Percentiles rank a stretch among this genome's conserved stretches.
Conservation (phyloP, 2,888 invertebrate species). For the Machimus rusticus region DNA sequence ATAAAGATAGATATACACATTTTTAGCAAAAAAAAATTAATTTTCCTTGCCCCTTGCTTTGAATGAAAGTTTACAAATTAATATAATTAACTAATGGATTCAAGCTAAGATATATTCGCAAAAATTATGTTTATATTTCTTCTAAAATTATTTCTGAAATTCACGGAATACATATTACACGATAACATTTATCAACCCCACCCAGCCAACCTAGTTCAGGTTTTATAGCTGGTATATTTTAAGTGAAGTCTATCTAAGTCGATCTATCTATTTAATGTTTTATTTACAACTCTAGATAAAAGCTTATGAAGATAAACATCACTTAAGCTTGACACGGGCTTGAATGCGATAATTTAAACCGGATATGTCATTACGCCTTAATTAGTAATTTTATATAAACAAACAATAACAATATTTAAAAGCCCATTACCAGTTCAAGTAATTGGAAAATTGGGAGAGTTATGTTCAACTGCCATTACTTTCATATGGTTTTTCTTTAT, state of each 20-base stretch:
- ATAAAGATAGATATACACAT: neutral
- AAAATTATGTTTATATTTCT: neutral
- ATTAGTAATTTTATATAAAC: neutral
- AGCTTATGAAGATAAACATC: neutral
- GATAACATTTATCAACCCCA: neutral
- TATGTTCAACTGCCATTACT: neutral
- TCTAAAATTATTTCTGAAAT: neutral
- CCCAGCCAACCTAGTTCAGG: neutral
- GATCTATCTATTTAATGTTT: neutral
- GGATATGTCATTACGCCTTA: neutral
- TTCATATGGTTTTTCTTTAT: neutral
- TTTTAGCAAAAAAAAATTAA: neutral
- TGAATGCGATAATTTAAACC: neutral
- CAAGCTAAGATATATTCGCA: too few species aligned
- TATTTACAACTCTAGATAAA: neutral
- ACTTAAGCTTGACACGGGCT: neutral
- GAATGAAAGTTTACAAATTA: too few species aligned
- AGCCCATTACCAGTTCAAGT: neutral
- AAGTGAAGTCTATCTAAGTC: neutral
- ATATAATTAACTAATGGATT: too few species aligned
- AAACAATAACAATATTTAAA: neutral
- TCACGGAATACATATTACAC: too few species aligned
- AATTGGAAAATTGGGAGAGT: neutral
- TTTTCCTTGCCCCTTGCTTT: too few species aligned
- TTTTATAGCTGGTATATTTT: too few species aligned